A percentile compares a stretch with the other conserved stretches of the same genome.
These are phyloP conservation scores for Scortum barcoo DNA, from an alignment of 2,113 vertebrate species.

Conservation along the genomic window DNA sequence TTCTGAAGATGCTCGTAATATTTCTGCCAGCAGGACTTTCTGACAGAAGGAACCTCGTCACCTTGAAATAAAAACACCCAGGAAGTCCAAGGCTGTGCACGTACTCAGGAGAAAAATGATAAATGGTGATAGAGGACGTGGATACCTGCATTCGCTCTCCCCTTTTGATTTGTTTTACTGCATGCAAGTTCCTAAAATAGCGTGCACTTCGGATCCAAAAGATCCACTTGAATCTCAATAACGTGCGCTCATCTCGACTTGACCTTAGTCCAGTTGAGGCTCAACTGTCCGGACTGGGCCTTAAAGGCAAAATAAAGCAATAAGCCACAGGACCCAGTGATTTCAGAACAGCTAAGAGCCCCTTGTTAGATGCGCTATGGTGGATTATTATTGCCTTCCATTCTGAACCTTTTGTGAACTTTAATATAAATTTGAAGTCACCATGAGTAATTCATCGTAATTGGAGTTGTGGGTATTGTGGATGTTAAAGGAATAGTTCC, in stretches of 20 bases:
- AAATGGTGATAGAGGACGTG: background rate
- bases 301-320: background rate
- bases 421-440: background rate
- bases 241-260: conserved; percentile 2
- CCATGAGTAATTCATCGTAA: background rate
- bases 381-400: background rate
- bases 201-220: background rate
- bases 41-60: background rate
- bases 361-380: background rate
- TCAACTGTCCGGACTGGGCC: background rate
- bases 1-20: background rate
- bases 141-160: background rate
- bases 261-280: background rate
- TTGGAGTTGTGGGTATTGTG: background rate
- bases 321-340: background rate
- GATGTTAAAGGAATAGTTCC: background rate
- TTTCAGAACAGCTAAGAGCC: background rate
- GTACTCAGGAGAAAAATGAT: background rate
- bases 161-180: background rate
- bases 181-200: background rate
- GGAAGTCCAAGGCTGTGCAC: background rate
- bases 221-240: background rate
- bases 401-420: background rate
- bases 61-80: conserved; percentile 11
- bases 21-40: background rate